phyloP scores from a whole-genome alignment of 2,888 invertebrate genomes.

The Xestia xanthographa region DNA sequence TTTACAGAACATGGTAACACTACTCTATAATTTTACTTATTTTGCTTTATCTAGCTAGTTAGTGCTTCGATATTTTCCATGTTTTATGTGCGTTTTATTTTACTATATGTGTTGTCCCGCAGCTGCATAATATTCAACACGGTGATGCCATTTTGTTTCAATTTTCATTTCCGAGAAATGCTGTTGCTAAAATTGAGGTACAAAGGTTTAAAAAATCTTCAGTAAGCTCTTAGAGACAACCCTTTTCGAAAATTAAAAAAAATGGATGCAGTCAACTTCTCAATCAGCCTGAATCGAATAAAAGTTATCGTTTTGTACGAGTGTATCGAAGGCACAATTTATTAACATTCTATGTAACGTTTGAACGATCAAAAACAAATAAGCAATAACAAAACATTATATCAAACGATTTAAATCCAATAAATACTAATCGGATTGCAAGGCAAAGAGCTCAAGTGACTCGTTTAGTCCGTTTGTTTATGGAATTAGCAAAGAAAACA shows the following conservation, averaged over 20 bases:
- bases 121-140: neutral
- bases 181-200: neutral
- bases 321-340: conserved; percentile 20
- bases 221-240: neutral
- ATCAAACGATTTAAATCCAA: conserved; percentile 47
- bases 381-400: conserved; percentile 44
- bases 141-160: neutral
- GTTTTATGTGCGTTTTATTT: neutral
- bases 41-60: neutral
- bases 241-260: conserved; percentile 1
- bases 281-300: conserved; percentile 10
- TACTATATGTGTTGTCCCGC: neutral
- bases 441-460: conserved; percentile 39
- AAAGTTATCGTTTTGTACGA: conserved; percentile 15
- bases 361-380: conserved; percentile 45
- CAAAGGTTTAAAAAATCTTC: neutral
- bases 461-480: conserved; percentile 49
- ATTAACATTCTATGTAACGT: conserved; percentile 31
- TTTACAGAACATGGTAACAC: neutral
- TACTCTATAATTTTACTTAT: conserved; percentile 8
- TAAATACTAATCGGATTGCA: conserved; percentile 53
- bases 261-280: neutral
- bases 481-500: conserved; percentile 56
- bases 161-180: neutral
- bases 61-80: neutral